Base-by-base conservation (phyloP, 2,797 vertebrate genomes). In the Lagorchestes hirsutus region DNA sequence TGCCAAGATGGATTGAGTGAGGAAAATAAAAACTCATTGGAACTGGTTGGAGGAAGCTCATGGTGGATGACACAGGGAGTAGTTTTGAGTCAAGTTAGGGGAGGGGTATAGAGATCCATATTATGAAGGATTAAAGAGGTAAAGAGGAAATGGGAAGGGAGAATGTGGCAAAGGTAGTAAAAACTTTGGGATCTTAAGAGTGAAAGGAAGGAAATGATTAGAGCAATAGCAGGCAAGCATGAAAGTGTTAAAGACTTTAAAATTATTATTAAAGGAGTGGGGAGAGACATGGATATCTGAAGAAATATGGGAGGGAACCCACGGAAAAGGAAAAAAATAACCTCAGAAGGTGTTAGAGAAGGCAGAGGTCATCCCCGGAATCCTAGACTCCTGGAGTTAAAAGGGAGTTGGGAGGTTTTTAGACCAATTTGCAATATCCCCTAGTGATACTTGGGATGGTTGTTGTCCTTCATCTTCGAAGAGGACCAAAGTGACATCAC, bases 311-410 rank as follows among this genome's bases (percentile, higher is more conserved):
- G 40, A 24, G 1, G 29, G n/a, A 34, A 16, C 59, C 59, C 40
- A 27, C 8, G 96, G 54, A 29, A 57, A 92, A 91, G 12, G 29
- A 55, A 90, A 40, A 93, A 74, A 91, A 74, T 90, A 91, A 91
- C n/a, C 9, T 58, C 3, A 0, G 1, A 95, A 31, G 28, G 31
- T 27, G 24, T 29, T 67, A 94, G 91, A 27, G 1, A 87, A 91
- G 54, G 46, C 34, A 1, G 31, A 67, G 18, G 31, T 52, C 95
- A 94, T 92, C 58, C 29, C 58, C 31, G 16, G 22, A 27, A 90
- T 16, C 13, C 1, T 1, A 52, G 87, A 52, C 8, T 29, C 24
- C 46, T 6, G 4, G 40, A 90, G 40, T 27, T 29, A 50, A 22
- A 52, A 90, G 22, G 46, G 12, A 27, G 0, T 90, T 46, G 12